Evolutionary conservation across 2,113 vertebrate species (phyloP).

Genomic region (Noturus placidus): DNA sequence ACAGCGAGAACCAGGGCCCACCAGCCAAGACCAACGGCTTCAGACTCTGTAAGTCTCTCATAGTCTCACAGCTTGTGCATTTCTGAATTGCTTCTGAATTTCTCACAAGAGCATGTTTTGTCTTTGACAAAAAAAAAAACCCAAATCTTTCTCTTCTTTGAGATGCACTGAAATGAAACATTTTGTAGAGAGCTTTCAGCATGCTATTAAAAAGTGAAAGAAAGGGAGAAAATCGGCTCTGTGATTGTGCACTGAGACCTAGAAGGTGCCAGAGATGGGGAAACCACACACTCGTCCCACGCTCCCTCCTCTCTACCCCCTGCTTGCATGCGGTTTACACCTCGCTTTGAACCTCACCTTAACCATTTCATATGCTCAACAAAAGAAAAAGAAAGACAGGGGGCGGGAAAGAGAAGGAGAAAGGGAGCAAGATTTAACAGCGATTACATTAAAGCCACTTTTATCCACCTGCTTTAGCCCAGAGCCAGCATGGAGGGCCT

Average conservation of each 20-base stretch:
- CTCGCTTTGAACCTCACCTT: conserved; percentile 58
- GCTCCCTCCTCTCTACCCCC: conserved; percentile 65
- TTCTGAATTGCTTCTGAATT: conserved; percentile 1
- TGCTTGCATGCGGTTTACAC: conserved; percentile 67
- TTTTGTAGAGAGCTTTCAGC: not conserved
- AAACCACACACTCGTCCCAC: conserved; percentile 65
- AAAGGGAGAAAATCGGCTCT: conserved; percentile 11
- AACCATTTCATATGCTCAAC: conserved; percentile 67
- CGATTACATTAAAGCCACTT: conserved; percentile 75
- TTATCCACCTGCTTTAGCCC: conserved; percentile 67
- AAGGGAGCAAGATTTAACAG: conserved; percentile 64
- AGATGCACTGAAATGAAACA: conserved; percentile 30
- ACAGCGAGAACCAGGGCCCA: conserved; percentile 70
- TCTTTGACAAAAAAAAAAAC: conserved; percentile 2
- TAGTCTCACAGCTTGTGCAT: not conserved
- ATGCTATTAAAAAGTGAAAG: not conserved
- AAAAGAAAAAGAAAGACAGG: conserved; percentile 48
- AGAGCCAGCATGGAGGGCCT: conserved; percentile 58
- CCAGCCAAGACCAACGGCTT: conserved; percentile 70
- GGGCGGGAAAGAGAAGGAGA: conserved; percentile 52
- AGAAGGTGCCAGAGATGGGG: conserved; percentile 30
- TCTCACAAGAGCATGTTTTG: conserved; percentile 2
- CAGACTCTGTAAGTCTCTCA: conserved; percentile 73
- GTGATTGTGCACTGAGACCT: not conserved
- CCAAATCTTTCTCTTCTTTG: not conserved